phyloP scores from a whole-genome alignment of 2,113 vertebrate genomes.

The Casuarius casuarius region DNA sequence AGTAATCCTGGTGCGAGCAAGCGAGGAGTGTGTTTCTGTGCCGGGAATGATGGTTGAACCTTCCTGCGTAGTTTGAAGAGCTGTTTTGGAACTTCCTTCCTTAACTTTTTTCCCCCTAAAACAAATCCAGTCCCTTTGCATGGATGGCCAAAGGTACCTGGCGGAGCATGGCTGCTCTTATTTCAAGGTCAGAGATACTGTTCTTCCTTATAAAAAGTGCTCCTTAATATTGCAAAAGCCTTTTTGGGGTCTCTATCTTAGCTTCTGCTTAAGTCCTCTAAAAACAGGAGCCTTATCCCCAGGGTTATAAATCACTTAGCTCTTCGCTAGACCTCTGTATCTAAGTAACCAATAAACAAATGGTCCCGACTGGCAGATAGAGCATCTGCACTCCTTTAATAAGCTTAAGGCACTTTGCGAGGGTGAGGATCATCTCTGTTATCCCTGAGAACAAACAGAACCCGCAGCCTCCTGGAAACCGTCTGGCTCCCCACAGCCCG shows the following conservation, averaged over 20 bases:
- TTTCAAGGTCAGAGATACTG: not conserved
- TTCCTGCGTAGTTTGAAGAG: not conserved
- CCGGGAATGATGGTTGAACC: not conserved
- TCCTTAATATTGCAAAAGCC: not conserved
- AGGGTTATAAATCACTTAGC: not conserved
- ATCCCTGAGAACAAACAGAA: not conserved
- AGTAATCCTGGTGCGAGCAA: not conserved
- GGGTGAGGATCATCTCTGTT: not conserved
- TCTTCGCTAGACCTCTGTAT: not conserved
- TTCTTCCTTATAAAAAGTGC: not conserved
- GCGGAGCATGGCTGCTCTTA: not conserved
- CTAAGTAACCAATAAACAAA: not conserved
- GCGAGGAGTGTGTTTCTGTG: not conserved
- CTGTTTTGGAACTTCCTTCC: not conserved
- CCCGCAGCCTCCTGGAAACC: not conserved
- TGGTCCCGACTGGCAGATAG: accelerated
- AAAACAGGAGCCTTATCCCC: not conserved
- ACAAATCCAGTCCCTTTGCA: not conserved
- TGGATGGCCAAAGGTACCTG: not conserved
- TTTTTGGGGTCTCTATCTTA: not conserved
- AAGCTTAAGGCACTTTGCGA: not conserved
- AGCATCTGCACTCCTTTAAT: not conserved
- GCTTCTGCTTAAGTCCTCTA: not conserved
- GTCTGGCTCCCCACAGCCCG: not conserved
- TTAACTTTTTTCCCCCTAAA: not conserved